phyloP scores from a whole-genome alignment of 2,888 invertebrate genomes.

The Cataglyphis albicans region DNA sequence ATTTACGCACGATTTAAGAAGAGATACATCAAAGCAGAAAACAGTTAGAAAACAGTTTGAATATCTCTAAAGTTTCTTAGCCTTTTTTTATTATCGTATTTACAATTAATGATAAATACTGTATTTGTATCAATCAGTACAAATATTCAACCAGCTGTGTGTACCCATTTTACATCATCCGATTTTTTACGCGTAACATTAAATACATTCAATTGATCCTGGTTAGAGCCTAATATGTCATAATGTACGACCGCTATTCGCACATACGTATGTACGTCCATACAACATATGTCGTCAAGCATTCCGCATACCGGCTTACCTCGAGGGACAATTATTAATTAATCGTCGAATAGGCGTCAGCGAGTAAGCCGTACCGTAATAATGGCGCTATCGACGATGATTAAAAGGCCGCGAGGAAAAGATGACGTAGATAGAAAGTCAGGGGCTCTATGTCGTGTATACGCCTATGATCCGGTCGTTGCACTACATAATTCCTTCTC shows the following conservation, averaged over 20 bases:
- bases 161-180: background rate
- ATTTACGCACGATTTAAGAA: background rate
- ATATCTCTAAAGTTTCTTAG: constrained; percentile 4
- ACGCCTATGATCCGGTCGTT: constrained; percentile 78
- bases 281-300: background rate
- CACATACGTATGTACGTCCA: too few relatives aligned
- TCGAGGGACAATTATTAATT: constrained; percentile 65
- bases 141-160: background rate
- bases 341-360: constrained; percentile 69
- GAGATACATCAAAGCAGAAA: background rate
- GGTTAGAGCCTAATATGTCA: background rate
- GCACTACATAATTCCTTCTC: constrained; percentile 71
- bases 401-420: constrained; percentile 76
- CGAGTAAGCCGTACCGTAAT: constrained; percentile 70
- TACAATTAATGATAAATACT: background rate
- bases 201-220: background rate
- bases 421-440: constrained; percentile 79
- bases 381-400: constrained; percentile 71
- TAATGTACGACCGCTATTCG: background rate
- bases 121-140: background rate
- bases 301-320: background rate
- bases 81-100: background rate
- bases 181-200: background rate
- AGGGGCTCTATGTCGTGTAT: constrained; percentile 67
- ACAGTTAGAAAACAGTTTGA: background rate